Base-by-base conservation (phyloP, 2,113 vertebrate genomes). In the Tetraodon nigroviridis region DNA sequence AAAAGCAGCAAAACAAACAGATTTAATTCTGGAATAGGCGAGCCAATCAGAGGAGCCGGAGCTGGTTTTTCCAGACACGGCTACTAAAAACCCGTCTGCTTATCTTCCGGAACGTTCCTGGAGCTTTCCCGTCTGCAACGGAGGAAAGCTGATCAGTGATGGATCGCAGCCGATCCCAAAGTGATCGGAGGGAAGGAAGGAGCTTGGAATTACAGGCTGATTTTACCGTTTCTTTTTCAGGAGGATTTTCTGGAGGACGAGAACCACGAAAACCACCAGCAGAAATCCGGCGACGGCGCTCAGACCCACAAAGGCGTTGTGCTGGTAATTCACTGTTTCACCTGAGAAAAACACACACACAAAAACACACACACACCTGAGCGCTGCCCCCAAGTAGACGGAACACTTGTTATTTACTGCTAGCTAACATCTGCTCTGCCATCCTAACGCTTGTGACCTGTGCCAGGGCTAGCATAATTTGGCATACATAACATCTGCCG, bases 221-320 rank as follows among this genome's bases (percentile, higher is more conserved):
- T 37, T n/a, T 68, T 80, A 89, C 88, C 76, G 70, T 60, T 62
- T 51, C 3, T 51, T 74, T 1, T 27, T 74, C 27, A 61, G 60
- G 10, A 82, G 1, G 6, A 74, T 6, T 24, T 6, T 48, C 10
- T 15, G 7, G 3, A 56, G 54, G 1, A 32, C 27, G 0, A 19
- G 0, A 0, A 1, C 44, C 1, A 81, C 45, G 45, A 83, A 86
- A 42, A 80, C 66, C 1, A 90, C 0, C 2, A 74, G 6, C 3
- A 91, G 79, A 51, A 89, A 83, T 41, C 82, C 88, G 13, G 58
- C 64, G 2, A 83, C 76, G 1, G 86, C 82, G 27, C 70, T 49
- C 16, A 91, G 6, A 6, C 87, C 88, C 5, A 5, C 79, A 32
- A 86, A 62, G 20, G 27, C 54, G 0, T 52, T 67, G 0, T 18